Conservation (phyloP, 2,888 invertebrate genomes). For the Metalampra italica region DNA sequence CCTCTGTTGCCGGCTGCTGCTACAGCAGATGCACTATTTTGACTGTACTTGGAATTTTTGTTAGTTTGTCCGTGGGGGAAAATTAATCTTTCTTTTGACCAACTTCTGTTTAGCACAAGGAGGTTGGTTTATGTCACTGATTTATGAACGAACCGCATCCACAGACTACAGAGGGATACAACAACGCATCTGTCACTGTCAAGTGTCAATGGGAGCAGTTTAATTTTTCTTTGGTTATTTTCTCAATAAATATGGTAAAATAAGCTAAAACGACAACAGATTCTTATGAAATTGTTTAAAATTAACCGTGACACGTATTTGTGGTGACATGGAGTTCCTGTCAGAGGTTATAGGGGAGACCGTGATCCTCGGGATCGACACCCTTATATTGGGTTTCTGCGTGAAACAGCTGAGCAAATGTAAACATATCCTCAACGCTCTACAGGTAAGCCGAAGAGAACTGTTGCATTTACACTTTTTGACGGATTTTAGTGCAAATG, state of each 20-base stretch:
- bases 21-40: too few relatives aligned
- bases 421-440: conserved; percentile 83
- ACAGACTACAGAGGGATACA: too few relatives aligned
- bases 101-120: too few relatives aligned
- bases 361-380: conserved; percentile 85
- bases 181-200: too few relatives aligned
- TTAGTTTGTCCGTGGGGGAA: too few relatives aligned
- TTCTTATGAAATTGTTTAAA: not conserved
- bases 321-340: conserved; percentile 81
- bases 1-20: too few relatives aligned
- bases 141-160: too few relatives aligned
- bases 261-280: not conserved
- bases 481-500: too few relatives aligned
- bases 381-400: conserved; percentile 85
- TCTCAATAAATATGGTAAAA: not conserved
- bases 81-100: too few relatives aligned
- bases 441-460: conserved; percentile 78
- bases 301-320: not conserved
- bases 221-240: not conserved
- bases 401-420: conserved; percentile 86
- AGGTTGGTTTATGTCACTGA: too few relatives aligned
- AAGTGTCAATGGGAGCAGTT: too few relatives aligned
- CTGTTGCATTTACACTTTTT: not conserved
- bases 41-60: too few relatives aligned
- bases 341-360: conserved; percentile 81